phyloP scores from a whole-genome alignment of 2,888 invertebrate genomes.

The Machimus atricapillus region DNA sequence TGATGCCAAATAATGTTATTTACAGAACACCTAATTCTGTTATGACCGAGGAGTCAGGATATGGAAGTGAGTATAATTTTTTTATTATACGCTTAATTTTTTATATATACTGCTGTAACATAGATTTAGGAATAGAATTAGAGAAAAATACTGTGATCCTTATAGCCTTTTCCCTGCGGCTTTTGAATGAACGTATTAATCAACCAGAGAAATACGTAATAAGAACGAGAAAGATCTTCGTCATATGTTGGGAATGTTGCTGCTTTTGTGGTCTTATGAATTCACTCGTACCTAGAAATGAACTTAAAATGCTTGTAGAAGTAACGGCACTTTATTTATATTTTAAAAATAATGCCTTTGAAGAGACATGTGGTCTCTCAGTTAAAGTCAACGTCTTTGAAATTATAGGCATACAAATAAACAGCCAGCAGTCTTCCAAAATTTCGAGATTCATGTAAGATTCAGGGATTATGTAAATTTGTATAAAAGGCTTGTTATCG shows the following conservation, averaged over 20 bases:
- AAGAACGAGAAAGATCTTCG: neutral
- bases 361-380: too few species aligned
- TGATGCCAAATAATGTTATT: constrained; percentile 73
- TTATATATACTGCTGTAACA: neutral
- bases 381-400: too few species aligned
- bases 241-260: neutral
- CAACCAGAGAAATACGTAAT: neutral
- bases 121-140: neutral
- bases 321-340: too few species aligned
- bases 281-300: too few species aligned
- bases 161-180: neutral
- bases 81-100: neutral
- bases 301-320: too few species aligned
- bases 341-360: too few species aligned
- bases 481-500: too few species aligned
- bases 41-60: constrained; percentile 60
- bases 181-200: neutral
- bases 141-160: neutral
- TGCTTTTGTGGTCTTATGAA: too few species aligned
- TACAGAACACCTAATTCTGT: constrained; percentile 68
- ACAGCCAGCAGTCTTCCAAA: too few species aligned
- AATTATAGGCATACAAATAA: too few species aligned
- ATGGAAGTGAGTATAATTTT: constrained; percentile 58
- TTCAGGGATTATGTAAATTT: too few species aligned
- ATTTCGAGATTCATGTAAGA: too few species aligned